phyloP scores from a whole-genome alignment of 2,888 invertebrate species.

The Phyllotreta striolata region DNA sequence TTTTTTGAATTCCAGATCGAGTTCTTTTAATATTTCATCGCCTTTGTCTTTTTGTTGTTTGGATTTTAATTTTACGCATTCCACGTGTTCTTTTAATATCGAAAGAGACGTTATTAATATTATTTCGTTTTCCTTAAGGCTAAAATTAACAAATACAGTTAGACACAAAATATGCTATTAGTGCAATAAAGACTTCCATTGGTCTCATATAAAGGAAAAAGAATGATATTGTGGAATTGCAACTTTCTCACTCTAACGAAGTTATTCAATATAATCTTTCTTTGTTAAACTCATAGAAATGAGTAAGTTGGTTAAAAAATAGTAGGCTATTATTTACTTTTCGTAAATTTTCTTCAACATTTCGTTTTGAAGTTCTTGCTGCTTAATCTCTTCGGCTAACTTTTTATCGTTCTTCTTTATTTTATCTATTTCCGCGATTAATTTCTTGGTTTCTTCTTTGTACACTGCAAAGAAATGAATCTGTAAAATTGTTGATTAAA shows the following conservation, averaged over 20 bases:
- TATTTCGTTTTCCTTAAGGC: constrained; percentile 14
- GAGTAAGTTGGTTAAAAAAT: too few relatives aligned
- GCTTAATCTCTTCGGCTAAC: constrained; percentile 29
- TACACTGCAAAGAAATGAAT: constrained; percentile 30
- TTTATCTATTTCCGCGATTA: constrained; percentile 25
- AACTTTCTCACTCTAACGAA: too few relatives aligned
- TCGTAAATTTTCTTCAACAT: constrained; percentile 26
- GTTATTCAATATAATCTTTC: too few relatives aligned
- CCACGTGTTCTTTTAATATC: constrained; percentile 24
- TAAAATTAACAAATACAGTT: too few relatives aligned
- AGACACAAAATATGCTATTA: too few relatives aligned
- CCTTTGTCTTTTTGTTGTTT: constrained; percentile 27
- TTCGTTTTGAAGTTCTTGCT: constrained; percentile 24
- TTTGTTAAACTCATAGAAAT: too few relatives aligned
- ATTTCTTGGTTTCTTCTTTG: constrained; percentile 29
- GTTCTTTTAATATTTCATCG: constrained; percentile 25
- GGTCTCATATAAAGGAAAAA: too few relatives aligned
- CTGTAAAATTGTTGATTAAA: constrained; percentile 2
- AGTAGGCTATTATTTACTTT: constrained; percentile 29
- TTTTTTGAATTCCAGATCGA: constrained; percentile 16
- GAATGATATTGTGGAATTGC: too few relatives aligned
- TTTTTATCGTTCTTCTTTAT: constrained; percentile 26
- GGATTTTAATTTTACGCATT: constrained; percentile 21
- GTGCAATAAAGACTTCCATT: too few relatives aligned
- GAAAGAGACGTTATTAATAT: constrained; percentile 13